Evolutionary conservation across 2,113 vertebrate species (phyloP), one percentile per base, ranked within the genome.

Genomic region (Pao palembangensis): DNA sequence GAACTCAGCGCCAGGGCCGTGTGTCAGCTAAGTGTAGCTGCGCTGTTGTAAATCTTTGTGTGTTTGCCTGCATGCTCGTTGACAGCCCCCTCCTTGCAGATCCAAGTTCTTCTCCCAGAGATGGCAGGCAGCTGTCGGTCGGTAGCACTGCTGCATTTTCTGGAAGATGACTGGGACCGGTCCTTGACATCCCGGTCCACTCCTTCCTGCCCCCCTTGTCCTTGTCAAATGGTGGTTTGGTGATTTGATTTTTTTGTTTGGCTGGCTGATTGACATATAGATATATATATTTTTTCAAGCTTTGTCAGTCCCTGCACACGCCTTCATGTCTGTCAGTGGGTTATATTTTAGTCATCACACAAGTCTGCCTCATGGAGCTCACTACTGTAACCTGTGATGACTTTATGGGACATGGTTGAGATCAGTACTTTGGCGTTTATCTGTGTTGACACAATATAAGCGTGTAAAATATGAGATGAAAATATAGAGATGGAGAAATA

Each of bases 91-190:
- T 93, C 93, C 93, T 93, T 90, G 89, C 91, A 90, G 92, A 93
- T 95, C 93, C 57, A 92, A 95, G 91, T 93, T 83, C 68, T 62
- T 92, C 91, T 73, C 67, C 70, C 54, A 84, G 92, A 92, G 94
- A 94, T 91, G 93, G 93, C 93, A 92, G 94, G 92, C 93, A 94
- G 93, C 94, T 94, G 94, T 94, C 93, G 58, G 94, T 94, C 93
- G 58, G 92, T 92, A 88, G 91, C 91, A 90, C 92, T 89, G 92
- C 94, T 92, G 93, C 92, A 23, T 48, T 46, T 47, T 61, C 67
- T 50, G 46, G 49, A 64, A 71, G 68, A 82, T 71, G 80, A 81
- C 75, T 64, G 57, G 70, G 34, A 69, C 75, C 92, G 90, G 94
- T 81, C 93, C 93, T 93, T 94, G 93, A 95, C 94, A 94, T 90